These are phyloP conservation scores for Mobula hypostoma DNA, from an alignment of 2,113 vertebrate species.

Conservation along the genomic window DNA sequence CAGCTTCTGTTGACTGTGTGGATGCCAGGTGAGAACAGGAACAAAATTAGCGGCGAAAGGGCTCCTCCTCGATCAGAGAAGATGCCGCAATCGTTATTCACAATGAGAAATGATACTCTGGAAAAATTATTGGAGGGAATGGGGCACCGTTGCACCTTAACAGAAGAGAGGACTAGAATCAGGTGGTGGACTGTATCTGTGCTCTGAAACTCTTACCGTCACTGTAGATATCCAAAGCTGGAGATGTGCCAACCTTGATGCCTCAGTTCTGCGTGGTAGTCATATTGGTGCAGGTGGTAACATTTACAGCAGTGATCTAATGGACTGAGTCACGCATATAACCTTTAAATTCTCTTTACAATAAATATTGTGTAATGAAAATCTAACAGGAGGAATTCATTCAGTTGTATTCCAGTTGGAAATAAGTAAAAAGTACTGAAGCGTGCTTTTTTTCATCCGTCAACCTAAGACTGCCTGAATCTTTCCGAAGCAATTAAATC, in stretches of 20 bases:
- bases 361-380: not conserved
- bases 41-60: not conserved
- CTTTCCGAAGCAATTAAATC: not conserved
- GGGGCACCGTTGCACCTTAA: not conserved
- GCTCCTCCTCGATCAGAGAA: not conserved
- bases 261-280: not conserved
- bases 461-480: not conserved
- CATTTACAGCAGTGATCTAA: not conserved
- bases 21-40: not conserved
- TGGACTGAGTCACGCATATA: not conserved
- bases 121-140: not conserved
- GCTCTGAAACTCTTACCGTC: not conserved
- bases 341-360: not conserved
- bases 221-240: not conserved
- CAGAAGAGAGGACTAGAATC: not conserved
- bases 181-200: not conserved
- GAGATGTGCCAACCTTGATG: not conserved
- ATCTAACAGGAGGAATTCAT: not conserved
- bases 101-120: not conserved
- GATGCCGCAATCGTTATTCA: not conserved
- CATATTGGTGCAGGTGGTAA: not conserved
- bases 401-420: not conserved
- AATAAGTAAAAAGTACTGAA: not conserved
- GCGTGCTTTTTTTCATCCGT: not conserved
- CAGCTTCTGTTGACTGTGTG: not conserved